Percentiles rank a stretch among this genome's conserved stretches.
Evolutionary conservation across 35 echinoderm and acorn worm genomes (phyloP).

Genomic region (Apostichopus californicus): DNA sequence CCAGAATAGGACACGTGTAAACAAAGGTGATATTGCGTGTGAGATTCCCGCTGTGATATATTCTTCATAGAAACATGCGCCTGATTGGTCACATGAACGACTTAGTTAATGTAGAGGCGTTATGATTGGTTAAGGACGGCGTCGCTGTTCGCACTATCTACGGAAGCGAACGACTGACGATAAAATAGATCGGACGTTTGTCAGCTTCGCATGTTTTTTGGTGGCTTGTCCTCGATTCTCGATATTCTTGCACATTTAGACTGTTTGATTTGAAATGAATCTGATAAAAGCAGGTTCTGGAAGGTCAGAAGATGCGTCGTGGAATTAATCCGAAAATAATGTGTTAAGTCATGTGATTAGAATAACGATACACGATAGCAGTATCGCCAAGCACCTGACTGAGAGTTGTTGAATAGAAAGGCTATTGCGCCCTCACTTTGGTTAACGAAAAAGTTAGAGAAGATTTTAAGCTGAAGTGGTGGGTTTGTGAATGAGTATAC

Average conservation of each 20-base stretch:
- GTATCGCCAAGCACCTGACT: not conserved
- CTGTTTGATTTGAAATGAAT: conserved; percentile 10
- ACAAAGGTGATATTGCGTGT: conserved; percentile 29
- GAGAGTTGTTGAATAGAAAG: not conserved
- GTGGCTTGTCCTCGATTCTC: conserved; percentile 5
- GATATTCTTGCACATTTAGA: conserved; percentile 23
- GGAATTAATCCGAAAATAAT: not conserved
- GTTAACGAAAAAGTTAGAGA: not conserved
- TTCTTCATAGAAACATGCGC: conserved; percentile 37
- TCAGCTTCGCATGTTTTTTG: not conserved
- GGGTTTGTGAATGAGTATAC: too few species aligned
- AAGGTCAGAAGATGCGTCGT: not conserved
- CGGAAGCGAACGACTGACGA: not conserved
- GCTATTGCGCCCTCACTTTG: not conserved
- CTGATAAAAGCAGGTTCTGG: not conserved
- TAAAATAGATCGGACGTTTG: conserved; percentile 9
- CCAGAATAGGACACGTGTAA: not conserved
- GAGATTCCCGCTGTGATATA: conserved; percentile 33
- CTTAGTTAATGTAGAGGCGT: conserved; percentile 7
- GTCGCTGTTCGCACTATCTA: not conserved
- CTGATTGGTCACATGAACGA: conserved; percentile 27
- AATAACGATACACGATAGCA: not conserved
- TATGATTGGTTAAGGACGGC: conserved; percentile 47
- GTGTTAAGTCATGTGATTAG: not conserved
- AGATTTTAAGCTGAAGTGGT: too few species aligned